Conservation (phyloP, 2,797 vertebrate species). For the Iguana delicatissima region DNA sequence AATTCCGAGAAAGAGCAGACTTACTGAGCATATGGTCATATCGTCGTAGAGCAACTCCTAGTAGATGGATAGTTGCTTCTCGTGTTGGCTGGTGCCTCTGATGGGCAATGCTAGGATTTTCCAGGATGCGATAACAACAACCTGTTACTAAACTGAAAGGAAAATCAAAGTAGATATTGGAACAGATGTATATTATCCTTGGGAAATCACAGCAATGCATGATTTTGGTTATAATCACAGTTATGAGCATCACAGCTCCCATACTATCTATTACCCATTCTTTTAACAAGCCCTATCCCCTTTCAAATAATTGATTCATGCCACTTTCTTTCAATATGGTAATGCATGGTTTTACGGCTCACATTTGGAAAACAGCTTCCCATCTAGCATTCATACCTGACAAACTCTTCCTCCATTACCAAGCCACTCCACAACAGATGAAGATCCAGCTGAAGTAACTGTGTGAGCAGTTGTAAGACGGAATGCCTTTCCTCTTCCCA, state of each 20-base stretch:
- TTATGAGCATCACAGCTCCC: background rate
- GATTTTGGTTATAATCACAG: background rate
- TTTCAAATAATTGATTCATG: background rate
- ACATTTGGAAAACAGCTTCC: background rate
- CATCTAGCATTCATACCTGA: slow-evolving; percentile 81
- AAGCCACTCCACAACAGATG: slow-evolving; percentile 90
- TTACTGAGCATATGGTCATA: slow-evolving; percentile 93
- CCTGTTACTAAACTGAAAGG: slow-evolving; percentile 89
- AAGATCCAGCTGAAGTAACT: slow-evolving; percentile 93
- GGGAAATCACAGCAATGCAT: background rate
- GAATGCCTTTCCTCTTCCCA: slow-evolving; percentile 91
- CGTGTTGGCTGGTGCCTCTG: slow-evolving; percentile 89
- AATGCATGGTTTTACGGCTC: background rate
- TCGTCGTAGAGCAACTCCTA: slow-evolving; percentile 89
- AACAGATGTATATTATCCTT: background rate
- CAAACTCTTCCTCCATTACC: slow-evolving; percentile 93
- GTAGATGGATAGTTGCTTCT: slow-evolving; percentile 88
- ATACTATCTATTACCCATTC: background rate
- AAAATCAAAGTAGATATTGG: slow-evolving; percentile 4
- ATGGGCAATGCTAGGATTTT: slow-evolving; percentile 90
- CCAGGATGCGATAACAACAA: slow-evolving; percentile 93
- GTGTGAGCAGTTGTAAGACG: slow-evolving; percentile 85
- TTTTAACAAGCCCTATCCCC: background rate
- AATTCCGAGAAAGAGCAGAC: slow-evolving; percentile 59
- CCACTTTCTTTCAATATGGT: background rate